Evolutionary conservation across 2,113 vertebrate genomes (phyloP).

Genomic region (Numida meleagris): DNA sequence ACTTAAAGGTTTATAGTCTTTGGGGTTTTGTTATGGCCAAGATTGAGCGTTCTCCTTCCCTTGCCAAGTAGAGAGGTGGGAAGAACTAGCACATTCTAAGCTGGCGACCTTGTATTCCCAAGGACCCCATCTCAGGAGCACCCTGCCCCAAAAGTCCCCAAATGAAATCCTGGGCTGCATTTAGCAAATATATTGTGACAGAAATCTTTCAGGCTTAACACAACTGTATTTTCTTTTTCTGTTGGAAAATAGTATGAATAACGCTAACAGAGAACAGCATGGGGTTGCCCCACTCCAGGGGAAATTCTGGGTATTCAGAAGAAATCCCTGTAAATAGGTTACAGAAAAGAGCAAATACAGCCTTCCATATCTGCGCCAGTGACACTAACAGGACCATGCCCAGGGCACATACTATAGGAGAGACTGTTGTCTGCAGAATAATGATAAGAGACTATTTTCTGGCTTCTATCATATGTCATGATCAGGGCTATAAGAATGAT

Average conservation of each 20-base stretch:
- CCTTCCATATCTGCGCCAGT: background rate
- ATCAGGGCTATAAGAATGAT: background rate
- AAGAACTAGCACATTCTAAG: background rate
- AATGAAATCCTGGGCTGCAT: background rate
- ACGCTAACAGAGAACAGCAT: constrained; percentile 25
- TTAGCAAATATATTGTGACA: background rate
- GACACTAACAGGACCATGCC: constrained; percentile 27
- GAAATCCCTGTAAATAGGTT: constrained; percentile 53
- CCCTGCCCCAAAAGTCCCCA: background rate
- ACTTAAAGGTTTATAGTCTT: background rate
- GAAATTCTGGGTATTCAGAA: constrained; percentile 51
- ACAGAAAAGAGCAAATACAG: constrained; percentile 34
- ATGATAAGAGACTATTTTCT: constrained; percentile 46
- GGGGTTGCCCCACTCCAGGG: constrained; percentile 42
- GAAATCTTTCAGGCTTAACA: background rate
- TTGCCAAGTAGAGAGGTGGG: background rate
- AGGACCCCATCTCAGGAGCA: background rate
- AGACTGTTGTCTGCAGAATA: constrained; percentile 6
- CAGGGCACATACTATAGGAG: constrained; percentile 6
- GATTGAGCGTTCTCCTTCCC: background rate
- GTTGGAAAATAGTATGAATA: constrained; percentile 32
- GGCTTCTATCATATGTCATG: constrained; percentile 29
- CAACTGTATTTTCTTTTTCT: background rate
- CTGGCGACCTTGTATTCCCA: background rate
- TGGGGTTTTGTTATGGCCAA: background rate